Evolutionary conservation across 2,113 vertebrate species (phyloP).

Genomic region (Edolisoma coerulescens): DNA sequence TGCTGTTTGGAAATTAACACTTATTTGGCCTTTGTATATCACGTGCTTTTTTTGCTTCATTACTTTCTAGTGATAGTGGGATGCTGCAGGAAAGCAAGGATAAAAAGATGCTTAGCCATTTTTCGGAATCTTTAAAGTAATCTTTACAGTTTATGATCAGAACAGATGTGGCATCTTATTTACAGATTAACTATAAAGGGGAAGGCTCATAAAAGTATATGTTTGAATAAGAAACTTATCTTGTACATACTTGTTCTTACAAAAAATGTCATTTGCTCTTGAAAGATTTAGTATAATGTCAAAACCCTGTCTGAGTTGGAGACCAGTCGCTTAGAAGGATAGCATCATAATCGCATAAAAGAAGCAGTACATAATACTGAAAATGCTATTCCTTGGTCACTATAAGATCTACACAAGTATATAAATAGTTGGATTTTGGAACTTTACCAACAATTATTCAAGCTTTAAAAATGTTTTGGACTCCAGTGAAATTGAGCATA

Average conservation of each 20-base stretch:
- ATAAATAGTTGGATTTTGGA: neutral
- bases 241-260: slow-evolving; percentile 35
- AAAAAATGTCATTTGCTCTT: slow-evolving; percentile 58
- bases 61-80: neutral
- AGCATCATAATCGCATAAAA: slow-evolving; percentile 32
- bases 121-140: neutral
- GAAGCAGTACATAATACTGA: neutral
- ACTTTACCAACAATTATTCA: neutral
- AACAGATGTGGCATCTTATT: neutral
- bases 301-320: slow-evolving; percentile 49
- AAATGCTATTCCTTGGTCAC: neutral
- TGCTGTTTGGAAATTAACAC: neutral
- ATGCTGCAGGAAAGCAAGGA: neutral
- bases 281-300: slow-evolving; percentile 24
- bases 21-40: neutral
- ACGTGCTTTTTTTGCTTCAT: neutral
- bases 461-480: neutral
- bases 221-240: neutral
- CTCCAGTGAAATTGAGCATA: neutral
- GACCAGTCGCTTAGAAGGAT: slow-evolving; percentile 14
- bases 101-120: neutral
- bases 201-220: neutral
- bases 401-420: neutral
- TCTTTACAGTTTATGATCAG: neutral
- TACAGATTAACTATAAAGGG: neutral